phyloP scores from a whole-genome alignment of 2,113 vertebrate genomes.

The Nibea coibor region DNA sequence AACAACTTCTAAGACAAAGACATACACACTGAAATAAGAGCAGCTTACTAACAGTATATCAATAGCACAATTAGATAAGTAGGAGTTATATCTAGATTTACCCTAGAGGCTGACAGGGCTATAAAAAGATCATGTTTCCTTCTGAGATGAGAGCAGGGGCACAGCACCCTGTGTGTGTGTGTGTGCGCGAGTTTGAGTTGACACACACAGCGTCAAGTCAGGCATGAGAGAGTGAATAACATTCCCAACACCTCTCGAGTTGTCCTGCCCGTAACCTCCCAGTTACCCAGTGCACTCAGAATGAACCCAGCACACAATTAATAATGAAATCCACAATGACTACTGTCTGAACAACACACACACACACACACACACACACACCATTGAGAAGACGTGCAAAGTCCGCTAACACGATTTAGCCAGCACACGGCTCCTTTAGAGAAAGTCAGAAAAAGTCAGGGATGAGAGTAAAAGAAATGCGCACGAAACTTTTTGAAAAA shows the following conservation, averaged over 20 bases:
- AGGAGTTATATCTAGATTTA: slow-evolving; percentile 65
- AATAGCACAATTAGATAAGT: slow-evolving; percentile 66
- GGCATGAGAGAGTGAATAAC: slow-evolving; percentile 69
- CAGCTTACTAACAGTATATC: slow-evolving; percentile 44
- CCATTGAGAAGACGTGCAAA: slow-evolving; percentile 28
- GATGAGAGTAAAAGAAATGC: slow-evolving; percentile 6
- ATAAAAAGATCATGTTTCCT: slow-evolving; percentile 71
- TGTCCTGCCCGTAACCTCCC: slow-evolving; percentile 75
- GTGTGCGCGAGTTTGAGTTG: slow-evolving; percentile 6
- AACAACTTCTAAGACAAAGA: slow-evolving; percentile 22
- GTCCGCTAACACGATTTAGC: slow-evolving; percentile 44
- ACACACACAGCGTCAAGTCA: slow-evolving; percentile 52
- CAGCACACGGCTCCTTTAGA: slow-evolving; percentile 25
- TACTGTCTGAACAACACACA: slow-evolving; percentile 57
- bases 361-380: slow-evolving; percentile 43
- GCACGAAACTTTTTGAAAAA: slow-evolving; percentile 51
- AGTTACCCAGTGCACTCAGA: slow-evolving; percentile 80
- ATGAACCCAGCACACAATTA: slow-evolving; percentile 81
- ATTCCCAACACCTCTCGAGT: slow-evolving; percentile 70
- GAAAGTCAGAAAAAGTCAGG: slow-evolving; percentile 36
- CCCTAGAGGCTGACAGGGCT: slow-evolving; percentile 55
- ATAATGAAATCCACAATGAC: slow-evolving; percentile 80
- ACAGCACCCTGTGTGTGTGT: slow-evolving; percentile 18
- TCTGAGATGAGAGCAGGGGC: slow-evolving; percentile 40
- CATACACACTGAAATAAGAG: slow-evolving; percentile 26